A percentile compares a stretch with the other conserved stretches of the same genome.
phyloP scores from a whole-genome alignment of 2,113 vertebrate species.

The Phaethon lepturus region DNA sequence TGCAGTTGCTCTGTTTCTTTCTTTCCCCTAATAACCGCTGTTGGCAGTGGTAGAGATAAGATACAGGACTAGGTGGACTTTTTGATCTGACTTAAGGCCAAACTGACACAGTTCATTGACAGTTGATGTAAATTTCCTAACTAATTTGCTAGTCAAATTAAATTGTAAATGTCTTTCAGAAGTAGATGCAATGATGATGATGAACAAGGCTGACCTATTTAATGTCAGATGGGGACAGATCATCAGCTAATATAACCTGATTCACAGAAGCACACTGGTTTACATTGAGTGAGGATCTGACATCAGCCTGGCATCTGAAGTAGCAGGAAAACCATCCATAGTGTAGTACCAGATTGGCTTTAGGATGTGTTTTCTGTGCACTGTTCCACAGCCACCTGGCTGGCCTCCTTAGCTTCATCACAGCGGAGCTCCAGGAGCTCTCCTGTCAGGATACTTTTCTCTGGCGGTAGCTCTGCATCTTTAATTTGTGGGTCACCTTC shows the following conservation, averaged over 20 bases:
- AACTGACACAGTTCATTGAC: neutral
- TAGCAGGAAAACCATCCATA: neutral
- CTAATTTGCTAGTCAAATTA: neutral
- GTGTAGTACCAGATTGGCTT: neutral
- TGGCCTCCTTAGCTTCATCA: neutral
- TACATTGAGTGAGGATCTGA: neutral
- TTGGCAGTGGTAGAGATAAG: neutral
- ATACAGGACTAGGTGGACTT: neutral
- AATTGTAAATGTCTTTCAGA: neutral
- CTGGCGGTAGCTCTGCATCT: neutral
- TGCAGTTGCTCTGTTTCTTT: neutral
- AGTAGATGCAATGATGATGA: neutral
- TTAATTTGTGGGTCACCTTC: neutral
- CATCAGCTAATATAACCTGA: neutral
- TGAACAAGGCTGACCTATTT: neutral
- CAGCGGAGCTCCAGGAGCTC: neutral
- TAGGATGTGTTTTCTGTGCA: neutral
- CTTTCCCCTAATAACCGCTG: neutral
- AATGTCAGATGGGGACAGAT: neutral
- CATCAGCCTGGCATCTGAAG: neutral
- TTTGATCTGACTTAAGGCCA: neutral
- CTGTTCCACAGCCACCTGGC: neutral
- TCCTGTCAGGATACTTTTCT: neutral
- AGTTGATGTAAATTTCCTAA: neutral
- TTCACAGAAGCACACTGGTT: neutral